Evolutionary conservation across 2,888 invertebrate genomes (phyloP), one percentile per base, ranked within the genome.

Genomic region (Napeogenes inachia): DNA sequence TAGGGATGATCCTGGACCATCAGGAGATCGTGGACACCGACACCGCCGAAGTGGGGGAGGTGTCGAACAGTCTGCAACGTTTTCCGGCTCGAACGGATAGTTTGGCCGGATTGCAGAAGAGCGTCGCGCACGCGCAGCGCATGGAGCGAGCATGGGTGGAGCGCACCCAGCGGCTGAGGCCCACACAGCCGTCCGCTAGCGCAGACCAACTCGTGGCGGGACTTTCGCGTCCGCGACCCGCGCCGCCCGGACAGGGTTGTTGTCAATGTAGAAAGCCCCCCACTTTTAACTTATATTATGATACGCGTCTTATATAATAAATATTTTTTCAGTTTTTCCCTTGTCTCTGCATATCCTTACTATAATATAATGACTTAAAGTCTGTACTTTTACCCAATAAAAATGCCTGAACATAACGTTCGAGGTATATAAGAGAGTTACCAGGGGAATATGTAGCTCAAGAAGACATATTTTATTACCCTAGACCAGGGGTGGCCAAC

Each of bases 1-100:
- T 78, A 73, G 92, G 85, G 72, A 92, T 85, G 92, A 80, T 77
- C 74, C 80, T 86, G 78, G 91, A 84, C 79, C 91, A 84, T 76
- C 89, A 82, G 80, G 92, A 81, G 81, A 92, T 80, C 73, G 88
- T 79, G 68, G 91, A 83, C 78, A 92, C 82, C 0, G 70, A 77
- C 57, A 75, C 72, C 8, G 74, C 74, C 4, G 78, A 79, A 58
- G 68, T 77, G 4, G 78, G 77, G 4, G 75, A 75, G 55, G 75
- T 79, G 13, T 68, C 73, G n/a, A 73, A 70, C 60, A 71, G 69
- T 21, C 59, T 76, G 61, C 75, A 71, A 54, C 66, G 68, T 13
- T 70, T 74, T 61, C 78, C 78, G 5, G 75, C 77, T 45, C 77
- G 78, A 10, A 85, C 89, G 5, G 82, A 84, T 47, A 90, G 89